Base-by-base conservation (phyloP, 2,113 vertebrate species). In the Phocoena phocoena region DNA sequence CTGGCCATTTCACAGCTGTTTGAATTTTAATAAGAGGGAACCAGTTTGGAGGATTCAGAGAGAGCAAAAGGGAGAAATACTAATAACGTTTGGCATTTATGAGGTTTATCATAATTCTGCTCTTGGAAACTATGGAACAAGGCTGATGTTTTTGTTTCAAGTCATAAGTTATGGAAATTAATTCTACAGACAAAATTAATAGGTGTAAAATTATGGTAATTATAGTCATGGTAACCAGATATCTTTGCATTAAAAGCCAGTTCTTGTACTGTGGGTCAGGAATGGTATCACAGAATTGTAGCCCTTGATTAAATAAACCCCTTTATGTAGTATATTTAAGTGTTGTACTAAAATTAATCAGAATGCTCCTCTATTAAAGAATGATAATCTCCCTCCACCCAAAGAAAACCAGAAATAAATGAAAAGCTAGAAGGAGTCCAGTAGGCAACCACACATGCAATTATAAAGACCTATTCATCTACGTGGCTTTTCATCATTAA, bases 161-260 rank as follows among this genome's bases (percentile, higher is more conserved):
- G 95, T 97, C 95, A 68, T 97, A 98, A 97, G 97, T 98, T 98
- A 98, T 98, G 96, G 96, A 98, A 98, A 98, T 98, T 71, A 98
- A 98, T 98, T 89, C 96, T 97, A 97, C 89, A 97, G 97, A 97
- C 71, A 98, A 98, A 98, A 98, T 98, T 98, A 99, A 98, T 98
- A 98, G 95, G 84, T 98, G 89, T 97, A 98, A 98, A 99, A 98
- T 98, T 98, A 98, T 98, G 97, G 94, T 98, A 98, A 98, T 99
- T 98, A 98, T 96, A 98, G 82, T 98, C 98, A 98, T 97, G 96
- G 97, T 98, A 98, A 98, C 97, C 44, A 98, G 90, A 98, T 98
- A 98, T 98, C 90, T 88, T 97, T 93, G 68, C 86, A 86, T 97
- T 98, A 98, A 92, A 96, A 98, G 88, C 12, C 68, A 97, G 92